Percentiles rank a stretch among this genome's conserved stretches.
These are phyloP conservation scores for Suricata suricatta DNA, from an alignment of 2,113 vertebrate genomes.

Conservation along the genomic window DNA sequence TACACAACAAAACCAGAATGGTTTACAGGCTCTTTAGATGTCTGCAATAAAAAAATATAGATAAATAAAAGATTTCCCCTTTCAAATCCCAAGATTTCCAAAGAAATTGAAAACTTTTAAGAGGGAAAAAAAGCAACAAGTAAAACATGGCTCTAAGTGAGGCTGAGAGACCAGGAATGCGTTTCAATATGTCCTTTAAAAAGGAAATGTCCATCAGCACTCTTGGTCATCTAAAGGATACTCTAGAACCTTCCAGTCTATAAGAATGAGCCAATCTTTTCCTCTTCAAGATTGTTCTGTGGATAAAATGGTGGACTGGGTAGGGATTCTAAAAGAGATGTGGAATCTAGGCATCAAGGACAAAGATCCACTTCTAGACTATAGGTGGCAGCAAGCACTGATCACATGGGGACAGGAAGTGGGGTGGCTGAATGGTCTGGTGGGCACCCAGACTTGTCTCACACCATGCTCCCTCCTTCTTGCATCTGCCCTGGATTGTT, in stretches of 20 bases:
- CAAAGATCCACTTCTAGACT: background rate
- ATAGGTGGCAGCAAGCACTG: background rate
- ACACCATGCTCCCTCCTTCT: background rate
- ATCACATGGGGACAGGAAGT: background rate
- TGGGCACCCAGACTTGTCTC: background rate
- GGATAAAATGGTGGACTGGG: background rate
- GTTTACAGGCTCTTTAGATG: background rate
- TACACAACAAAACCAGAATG: background rate
- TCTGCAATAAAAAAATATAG: background rate
- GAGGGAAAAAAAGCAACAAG: background rate
- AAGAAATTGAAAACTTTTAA: background rate
- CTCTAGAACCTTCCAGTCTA: background rate
- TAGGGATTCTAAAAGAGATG: background rate
- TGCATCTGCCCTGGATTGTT: background rate
- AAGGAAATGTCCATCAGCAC: background rate
- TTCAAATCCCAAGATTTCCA: background rate
- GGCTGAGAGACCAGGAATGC: background rate
- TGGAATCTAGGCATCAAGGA: background rate
- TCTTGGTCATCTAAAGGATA: background rate
- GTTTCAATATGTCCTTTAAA: background rate
- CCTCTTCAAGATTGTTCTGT: background rate
- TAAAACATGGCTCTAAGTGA: background rate
- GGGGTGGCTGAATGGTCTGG: background rate
- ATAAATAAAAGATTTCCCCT: slow-evolving; percentile 35
- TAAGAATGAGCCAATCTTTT: background rate